phyloP scores from a whole-genome alignment of 2,888 invertebrate genomes.

The Acleris holmiana region DNA sequence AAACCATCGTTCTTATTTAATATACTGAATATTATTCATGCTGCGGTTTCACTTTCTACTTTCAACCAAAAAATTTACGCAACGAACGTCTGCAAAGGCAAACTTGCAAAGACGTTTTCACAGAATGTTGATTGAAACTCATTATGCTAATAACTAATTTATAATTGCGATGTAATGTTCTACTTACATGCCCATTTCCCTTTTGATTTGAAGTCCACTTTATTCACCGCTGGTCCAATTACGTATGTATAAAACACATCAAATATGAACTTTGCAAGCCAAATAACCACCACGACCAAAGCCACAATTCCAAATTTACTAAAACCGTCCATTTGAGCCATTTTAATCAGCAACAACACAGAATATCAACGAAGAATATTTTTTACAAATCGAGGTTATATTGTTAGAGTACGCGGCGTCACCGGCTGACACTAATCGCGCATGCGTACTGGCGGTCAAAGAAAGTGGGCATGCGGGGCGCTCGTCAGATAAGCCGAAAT shows the following conservation, averaged over 20 bases:
- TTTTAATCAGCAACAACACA: constrained; percentile 43
- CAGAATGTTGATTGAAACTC: not conserved
- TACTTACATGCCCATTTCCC: constrained; percentile 93
- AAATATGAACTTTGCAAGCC: constrained; percentile 53
- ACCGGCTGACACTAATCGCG: constrained; percentile 68
- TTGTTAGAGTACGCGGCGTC: constrained; percentile 50
- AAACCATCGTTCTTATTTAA: no score
- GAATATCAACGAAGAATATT: constrained; percentile 35
- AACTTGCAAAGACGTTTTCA: not conserved
- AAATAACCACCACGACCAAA: constrained; percentile 60
- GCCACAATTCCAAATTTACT: constrained; percentile 79
- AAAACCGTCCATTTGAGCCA: constrained; percentile 57
- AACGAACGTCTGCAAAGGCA: no score
- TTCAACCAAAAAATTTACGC: constrained; percentile 7
- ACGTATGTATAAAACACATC: constrained; percentile 67
- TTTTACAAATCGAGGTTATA: constrained; percentile 56
- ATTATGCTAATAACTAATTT: constrained; percentile 18
- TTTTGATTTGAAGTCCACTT: constrained; percentile 86
- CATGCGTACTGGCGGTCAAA: constrained; percentile 75
- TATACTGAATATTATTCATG: constrained; percentile 9
- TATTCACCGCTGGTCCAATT: constrained; percentile 82
- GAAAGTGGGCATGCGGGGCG: constrained; percentile 72
- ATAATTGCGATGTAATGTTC: constrained; percentile 30
- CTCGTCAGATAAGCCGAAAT: constrained; percentile 44
- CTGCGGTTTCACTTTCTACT: constrained; percentile 31